Evolutionary conservation across 2,797 vertebrate species (phyloP).

Genomic region (Channallabes apus): DNA sequence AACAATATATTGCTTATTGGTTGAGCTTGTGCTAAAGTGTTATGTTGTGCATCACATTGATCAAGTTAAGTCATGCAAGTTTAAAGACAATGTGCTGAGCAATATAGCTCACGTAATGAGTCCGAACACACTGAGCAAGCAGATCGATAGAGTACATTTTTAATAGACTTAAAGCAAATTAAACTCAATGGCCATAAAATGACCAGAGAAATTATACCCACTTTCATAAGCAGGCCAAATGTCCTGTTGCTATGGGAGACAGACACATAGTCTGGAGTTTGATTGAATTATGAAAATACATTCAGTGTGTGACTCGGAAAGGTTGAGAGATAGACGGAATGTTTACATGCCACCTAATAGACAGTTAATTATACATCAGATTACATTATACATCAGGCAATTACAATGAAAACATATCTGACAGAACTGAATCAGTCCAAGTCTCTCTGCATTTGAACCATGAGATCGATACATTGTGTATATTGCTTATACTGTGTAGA

Average conservation of each 20-base stretch:
- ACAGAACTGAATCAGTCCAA: neutral
- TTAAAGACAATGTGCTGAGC: neutral
- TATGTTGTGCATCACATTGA: too few species aligned
- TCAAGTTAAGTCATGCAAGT: neutral
- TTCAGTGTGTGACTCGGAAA: neutral
- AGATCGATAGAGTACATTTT: neutral
- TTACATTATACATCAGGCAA: neutral
- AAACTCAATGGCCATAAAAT: neutral
- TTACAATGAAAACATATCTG: neutral
- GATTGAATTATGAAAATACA: neutral
- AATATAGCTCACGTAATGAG: neutral
- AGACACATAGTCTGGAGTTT: conserved; percentile 20
- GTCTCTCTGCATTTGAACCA: neutral
- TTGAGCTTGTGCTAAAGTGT: neutral
- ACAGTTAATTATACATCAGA: neutral
- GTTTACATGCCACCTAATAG: neutral
- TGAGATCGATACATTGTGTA: neutral
- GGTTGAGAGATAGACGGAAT: neutral
- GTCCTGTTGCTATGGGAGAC: conserved; percentile 31
- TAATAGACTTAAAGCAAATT: neutral
- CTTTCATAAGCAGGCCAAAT: neutral
- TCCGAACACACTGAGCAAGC: neutral
- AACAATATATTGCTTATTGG: neutral
- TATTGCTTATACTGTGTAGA: too few species aligned
- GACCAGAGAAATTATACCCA: conserved; percentile 2